Percentiles rank a stretch among this genome's conserved stretches.
These are phyloP conservation scores for Zaprionus vittiger DNA, from an alignment of 1,140 invertebrate genomes.

Conservation along the genomic window DNA sequence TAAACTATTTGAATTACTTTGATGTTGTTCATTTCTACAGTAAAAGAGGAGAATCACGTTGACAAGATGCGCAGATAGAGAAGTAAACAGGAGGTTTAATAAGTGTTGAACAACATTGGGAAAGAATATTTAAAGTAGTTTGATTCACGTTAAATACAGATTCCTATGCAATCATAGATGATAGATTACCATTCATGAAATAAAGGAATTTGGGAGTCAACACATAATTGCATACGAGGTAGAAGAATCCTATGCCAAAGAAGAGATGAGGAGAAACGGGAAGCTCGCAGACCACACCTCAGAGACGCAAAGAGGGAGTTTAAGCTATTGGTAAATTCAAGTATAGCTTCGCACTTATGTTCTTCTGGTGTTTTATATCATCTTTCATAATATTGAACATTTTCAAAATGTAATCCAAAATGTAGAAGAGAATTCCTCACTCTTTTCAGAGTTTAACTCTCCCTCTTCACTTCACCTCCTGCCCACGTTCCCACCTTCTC, in stretches of 20 bases:
- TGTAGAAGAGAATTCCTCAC: neutral
- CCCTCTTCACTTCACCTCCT: neutral
- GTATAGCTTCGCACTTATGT: no score
- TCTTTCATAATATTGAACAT: neutral
- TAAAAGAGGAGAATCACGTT: neutral
- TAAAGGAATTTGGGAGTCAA: no score
- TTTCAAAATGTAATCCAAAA: neutral
- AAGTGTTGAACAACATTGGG: neutral
- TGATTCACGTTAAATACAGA: neutral
- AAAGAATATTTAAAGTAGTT: neutral
- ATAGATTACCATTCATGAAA: no score
- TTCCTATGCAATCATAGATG: no score
- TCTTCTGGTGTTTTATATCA: no score
- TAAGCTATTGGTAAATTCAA: no score
- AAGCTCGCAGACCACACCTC: no score
- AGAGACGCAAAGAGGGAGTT: no score
- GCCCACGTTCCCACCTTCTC: neutral
- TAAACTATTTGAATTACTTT: constrained; percentile 38
- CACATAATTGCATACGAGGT: no score
- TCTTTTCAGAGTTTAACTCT: neutral
- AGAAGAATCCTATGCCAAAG: no score
- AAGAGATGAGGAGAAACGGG: no score
- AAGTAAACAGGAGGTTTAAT: neutral
- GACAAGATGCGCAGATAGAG: no score
- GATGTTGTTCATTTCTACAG: constrained; percentile 25